Evolutionary conservation across 2,888 invertebrate species (phyloP).

Genomic region (Trichogramma evanescens): DNA sequence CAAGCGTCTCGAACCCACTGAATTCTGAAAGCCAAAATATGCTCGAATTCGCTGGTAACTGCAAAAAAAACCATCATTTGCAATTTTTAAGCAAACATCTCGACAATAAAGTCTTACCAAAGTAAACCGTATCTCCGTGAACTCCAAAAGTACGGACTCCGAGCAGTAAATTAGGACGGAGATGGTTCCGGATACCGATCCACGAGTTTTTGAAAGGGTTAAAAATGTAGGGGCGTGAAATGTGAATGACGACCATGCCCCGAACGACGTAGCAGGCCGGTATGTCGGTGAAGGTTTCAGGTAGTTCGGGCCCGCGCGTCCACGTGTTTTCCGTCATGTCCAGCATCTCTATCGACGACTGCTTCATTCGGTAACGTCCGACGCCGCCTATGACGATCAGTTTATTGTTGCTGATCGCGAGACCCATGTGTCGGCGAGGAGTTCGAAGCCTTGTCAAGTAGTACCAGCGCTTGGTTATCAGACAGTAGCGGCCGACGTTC

Average conservation of each 20-base stretch:
- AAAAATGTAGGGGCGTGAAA: conserved; percentile 29
- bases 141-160: conserved; percentile 14
- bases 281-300: conserved; percentile 31
- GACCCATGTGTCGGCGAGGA: conserved; percentile 36
- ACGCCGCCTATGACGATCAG: conserved; percentile 36
- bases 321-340: conserved; percentile 34
- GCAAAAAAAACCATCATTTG: too few species aligned
- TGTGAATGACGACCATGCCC: conserved; percentile 28
- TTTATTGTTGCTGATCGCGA: conserved; percentile 30
- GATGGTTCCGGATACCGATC: conserved; percentile 19
- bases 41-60: too few species aligned
- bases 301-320: conserved; percentile 25
- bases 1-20: too few species aligned
- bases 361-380: conserved; percentile 31
- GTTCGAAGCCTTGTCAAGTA: conserved; percentile 29
- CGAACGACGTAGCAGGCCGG: conserved; percentile 29
- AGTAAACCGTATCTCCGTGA: conserved; percentile 15
- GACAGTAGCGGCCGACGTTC: conserved; percentile 35
- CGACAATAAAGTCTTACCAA: conserved; percentile 6
- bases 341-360: conserved; percentile 29
- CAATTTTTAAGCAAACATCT: too few species aligned
- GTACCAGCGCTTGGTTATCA: conserved; percentile 36
- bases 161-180: background rate
- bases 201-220: conserved; percentile 25
- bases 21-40: too few species aligned